phyloP scores from a whole-genome alignment of 2,888 invertebrate species.

The Troilus luridus region DNA sequence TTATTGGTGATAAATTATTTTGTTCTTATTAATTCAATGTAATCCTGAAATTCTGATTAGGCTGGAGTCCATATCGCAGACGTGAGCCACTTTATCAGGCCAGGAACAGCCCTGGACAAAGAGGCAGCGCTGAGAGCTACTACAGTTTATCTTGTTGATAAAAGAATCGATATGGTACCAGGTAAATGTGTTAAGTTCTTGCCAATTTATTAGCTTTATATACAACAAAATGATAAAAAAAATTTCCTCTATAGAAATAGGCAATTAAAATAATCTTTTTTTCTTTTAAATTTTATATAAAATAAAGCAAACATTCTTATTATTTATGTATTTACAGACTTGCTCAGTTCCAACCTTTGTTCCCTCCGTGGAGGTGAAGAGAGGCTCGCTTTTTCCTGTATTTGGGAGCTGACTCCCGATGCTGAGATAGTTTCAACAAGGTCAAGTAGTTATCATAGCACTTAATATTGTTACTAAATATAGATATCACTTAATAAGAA shows the following conservation, averaged over 20 bases:
- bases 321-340: constrained; percentile 72
- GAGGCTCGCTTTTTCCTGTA: constrained; percentile 93
- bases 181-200: constrained; percentile 67
- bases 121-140: constrained; percentile 96
- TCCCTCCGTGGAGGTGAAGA: constrained; percentile 92
- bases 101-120: constrained; percentile 90
- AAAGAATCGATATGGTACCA: constrained; percentile 90
- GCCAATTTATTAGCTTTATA: neutral
- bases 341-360: constrained; percentile 95
- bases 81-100: constrained; percentile 96
- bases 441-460: constrained; percentile 70
- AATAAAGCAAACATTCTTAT: neutral
- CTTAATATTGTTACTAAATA: neutral
- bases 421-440: constrained; percentile 85
- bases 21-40: neutral
- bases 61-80: constrained; percentile 99
- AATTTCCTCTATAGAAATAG: too few relatives aligned
- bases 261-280: too few relatives aligned
- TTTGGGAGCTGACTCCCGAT: constrained; percentile 92
- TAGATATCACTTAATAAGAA: neutral
- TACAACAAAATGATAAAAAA: too few relatives aligned
- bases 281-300: too few relatives aligned
- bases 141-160: constrained; percentile 96
- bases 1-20: neutral
- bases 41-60: constrained; percentile 67